Percentiles rank a stretch among this genome's conserved stretches.
phyloP scores from a whole-genome alignment of 2,113 vertebrate species.

The Vulpes vulpes region DNA sequence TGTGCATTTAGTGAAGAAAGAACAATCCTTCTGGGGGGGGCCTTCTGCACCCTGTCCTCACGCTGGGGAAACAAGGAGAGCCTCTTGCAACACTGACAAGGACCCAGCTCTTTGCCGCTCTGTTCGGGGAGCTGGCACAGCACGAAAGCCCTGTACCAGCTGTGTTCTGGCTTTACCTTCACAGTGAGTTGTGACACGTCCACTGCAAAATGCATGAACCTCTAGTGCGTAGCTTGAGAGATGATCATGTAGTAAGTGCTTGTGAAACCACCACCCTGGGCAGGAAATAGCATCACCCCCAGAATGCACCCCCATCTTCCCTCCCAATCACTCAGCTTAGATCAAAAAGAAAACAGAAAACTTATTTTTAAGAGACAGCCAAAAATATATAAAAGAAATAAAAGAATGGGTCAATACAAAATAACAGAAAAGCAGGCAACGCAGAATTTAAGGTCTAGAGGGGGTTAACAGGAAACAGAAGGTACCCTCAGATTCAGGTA shows the following conservation, averaged over 20 bases:
- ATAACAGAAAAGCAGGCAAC: background rate
- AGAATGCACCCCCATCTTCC: background rate
- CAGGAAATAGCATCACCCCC: background rate
- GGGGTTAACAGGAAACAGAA: background rate
- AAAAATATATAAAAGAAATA: background rate
- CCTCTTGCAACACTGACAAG: background rate
- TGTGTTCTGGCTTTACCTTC: background rate
- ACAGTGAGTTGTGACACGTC: background rate
- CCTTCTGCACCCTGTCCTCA: background rate
- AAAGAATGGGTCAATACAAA: background rate
- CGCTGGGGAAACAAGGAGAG: background rate
- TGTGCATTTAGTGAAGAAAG: background rate
- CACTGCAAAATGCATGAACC: background rate
- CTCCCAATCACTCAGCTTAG: background rate
- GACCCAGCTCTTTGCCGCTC: background rate
- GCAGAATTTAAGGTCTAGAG: background rate
- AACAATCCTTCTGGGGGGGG: background rate
- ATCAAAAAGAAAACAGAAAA: background rate
- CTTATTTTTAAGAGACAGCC: background rate
- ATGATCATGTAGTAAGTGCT: background rate
- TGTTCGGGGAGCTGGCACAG: no score
- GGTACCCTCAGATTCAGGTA: background rate
- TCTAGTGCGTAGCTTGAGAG: rapidly evolving
- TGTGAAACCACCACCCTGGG: background rate
- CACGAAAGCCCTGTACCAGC: background rate